phyloP scores from a whole-genome alignment of 2,797 vertebrate species.

The Xenops minutus region DNA sequence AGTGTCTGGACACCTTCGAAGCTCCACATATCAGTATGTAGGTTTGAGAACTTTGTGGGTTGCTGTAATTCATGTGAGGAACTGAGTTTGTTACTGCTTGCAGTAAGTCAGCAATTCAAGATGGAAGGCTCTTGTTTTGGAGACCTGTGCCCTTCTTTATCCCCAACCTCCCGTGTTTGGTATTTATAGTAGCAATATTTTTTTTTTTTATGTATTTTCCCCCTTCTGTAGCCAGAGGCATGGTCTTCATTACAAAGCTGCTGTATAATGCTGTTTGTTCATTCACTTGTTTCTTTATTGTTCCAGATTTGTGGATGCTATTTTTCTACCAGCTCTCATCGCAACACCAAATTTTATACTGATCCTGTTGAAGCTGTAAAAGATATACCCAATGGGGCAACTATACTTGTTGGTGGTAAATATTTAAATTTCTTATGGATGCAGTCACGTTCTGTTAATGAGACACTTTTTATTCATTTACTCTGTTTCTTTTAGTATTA shows the following conservation, averaged over 20 bases:
- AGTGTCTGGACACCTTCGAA: background rate
- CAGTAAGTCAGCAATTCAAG: background rate
- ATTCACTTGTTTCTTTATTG: background rate
- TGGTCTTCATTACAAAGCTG: background rate
- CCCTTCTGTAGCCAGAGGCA: background rate
- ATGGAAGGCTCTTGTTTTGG: background rate
- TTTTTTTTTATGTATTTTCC: background rate
- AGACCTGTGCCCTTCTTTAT: background rate
- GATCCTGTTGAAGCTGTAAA: constrained; percentile 89
- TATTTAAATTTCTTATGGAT: constrained; percentile 4
- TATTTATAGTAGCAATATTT: background rate
- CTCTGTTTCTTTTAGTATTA: background rate
- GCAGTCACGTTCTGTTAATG: background rate
- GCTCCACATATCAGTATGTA: background rate
- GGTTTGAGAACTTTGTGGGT: background rate
- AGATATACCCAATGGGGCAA: constrained; percentile 90
- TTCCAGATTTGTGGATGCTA: constrained; percentile 79
- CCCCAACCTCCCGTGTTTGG: fast-evolving
- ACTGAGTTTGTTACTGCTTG: background rate
- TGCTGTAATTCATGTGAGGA: background rate
- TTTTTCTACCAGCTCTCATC: constrained; percentile 84
- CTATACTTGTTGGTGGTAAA: constrained; percentile 93
- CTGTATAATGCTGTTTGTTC: background rate
- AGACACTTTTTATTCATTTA: background rate
- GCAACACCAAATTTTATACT: constrained; percentile 83